Evolutionary conservation across 2,113 vertebrate species (phyloP).

Genomic region (Ciconia boyciana): DNA sequence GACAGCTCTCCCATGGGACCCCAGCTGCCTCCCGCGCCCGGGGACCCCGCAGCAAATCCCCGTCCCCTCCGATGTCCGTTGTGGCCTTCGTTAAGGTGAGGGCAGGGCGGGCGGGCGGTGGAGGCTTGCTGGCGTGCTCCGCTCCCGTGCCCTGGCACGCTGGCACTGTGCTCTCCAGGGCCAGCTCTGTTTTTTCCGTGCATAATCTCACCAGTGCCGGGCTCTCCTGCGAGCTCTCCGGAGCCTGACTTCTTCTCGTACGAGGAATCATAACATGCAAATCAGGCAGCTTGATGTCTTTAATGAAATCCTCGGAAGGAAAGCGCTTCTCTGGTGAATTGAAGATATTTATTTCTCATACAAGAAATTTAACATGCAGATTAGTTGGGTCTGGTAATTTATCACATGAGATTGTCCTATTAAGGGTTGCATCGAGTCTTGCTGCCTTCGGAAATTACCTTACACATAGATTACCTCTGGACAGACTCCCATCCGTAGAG

Average conservation of each 20-base stretch:
- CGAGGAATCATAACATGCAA: constrained; percentile 18
- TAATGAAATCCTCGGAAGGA: constrained; percentile 52
- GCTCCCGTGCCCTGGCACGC: not conserved
- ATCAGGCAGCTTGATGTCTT: constrained; percentile 41
- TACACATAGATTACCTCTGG: constrained; percentile 39
- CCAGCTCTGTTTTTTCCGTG: not conserved
- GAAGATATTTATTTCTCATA: constrained; percentile 69
- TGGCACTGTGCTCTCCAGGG: not conserved
- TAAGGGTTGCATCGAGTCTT: constrained; percentile 50
- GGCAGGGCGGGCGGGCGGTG: fast-evolving
- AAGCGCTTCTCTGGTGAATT: constrained; percentile 50
- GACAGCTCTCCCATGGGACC: not conserved
- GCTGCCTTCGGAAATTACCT: constrained; percentile 48
- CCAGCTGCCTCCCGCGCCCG: fast-evolving
- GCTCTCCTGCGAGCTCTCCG: not conserved
- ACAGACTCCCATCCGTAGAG: not conserved
- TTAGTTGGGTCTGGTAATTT: constrained; percentile 68
- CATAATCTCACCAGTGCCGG: not conserved
- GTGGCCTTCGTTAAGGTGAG: not conserved
- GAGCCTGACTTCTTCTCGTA: not conserved
- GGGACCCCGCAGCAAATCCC: not conserved
- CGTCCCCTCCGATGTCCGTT: fast-evolving
- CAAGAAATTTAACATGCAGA: constrained; percentile 74
- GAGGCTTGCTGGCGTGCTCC: fast-evolving
- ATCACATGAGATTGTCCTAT: constrained; percentile 68